A percentile compares a stretch with the other conserved stretches of the same genome.
Evolutionary conservation across 2,113 vertebrate species (phyloP).

Genomic region (Callithrix jacchus): DNA sequence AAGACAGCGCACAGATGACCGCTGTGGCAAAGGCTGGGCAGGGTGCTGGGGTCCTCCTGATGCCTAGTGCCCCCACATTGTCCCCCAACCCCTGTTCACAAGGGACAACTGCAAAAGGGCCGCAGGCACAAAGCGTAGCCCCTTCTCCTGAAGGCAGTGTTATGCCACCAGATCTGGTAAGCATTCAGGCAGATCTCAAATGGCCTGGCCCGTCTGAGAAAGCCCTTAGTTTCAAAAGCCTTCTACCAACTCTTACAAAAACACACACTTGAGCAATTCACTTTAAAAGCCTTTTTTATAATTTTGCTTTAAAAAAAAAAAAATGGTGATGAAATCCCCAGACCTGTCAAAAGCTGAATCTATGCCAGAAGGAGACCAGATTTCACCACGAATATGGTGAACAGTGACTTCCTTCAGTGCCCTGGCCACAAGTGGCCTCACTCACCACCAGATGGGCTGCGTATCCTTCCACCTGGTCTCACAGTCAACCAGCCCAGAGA

Average conservation of each 20-base stretch:
- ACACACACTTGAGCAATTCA: neutral
- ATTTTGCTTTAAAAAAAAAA: neutral
- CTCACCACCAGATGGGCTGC: neutral
- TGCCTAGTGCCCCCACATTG: neutral
- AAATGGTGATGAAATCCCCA: neutral
- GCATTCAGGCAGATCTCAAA: neutral
- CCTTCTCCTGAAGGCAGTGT: neutral
- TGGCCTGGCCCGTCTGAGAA: neutral
- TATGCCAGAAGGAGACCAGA: neutral
- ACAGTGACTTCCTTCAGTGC: neutral
- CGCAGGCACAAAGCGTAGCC: fast-evolving
- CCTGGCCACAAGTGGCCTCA: neutral
- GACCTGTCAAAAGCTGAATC: neutral
- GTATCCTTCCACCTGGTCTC: neutral
- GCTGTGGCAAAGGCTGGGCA: neutral
- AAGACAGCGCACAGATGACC: neutral
- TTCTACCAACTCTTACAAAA: neutral
- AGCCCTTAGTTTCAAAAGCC: neutral
- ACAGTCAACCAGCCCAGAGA: neutral
- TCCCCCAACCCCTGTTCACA: neutral
- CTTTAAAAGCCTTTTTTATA: neutral
- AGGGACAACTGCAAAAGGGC: neutral
- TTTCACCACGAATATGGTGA: neutral
- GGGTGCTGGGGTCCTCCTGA: neutral
- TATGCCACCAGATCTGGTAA: neutral